phyloP scores from a whole-genome alignment of 2,797 vertebrate genomes.

The Galaxias olidus region DNA sequence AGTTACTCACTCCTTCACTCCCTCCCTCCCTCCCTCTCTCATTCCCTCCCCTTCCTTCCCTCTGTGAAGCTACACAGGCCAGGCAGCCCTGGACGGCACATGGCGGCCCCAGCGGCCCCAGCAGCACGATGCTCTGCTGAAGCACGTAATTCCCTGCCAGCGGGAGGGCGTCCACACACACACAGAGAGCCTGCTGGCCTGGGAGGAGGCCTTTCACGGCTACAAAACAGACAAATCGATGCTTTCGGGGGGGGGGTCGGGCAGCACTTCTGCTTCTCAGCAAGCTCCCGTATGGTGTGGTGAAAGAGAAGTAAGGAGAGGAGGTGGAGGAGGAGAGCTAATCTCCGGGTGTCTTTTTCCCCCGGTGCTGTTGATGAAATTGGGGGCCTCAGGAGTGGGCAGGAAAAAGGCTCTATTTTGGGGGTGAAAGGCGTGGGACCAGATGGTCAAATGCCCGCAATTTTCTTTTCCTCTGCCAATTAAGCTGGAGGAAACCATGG shows the following conservation, averaged over 20 bases:
- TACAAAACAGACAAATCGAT: slow-evolving; percentile 67
- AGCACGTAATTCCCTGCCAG: slow-evolving; percentile 68
- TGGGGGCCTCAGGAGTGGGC: slow-evolving; percentile 65
- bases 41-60: not conserved
- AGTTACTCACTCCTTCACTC: not conserved
- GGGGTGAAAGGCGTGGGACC: slow-evolving; percentile 48
- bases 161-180: slow-evolving; percentile 54
- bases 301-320: too few relatives aligned
- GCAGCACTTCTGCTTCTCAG: slow-evolving; percentile 56
- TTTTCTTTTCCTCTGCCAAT: slow-evolving; percentile 66
- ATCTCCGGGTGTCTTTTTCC: slow-evolving; percentile 65
- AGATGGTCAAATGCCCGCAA: slow-evolving; percentile 75
- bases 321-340: slow-evolving; percentile 49
- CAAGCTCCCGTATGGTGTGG: slow-evolving; percentile 18
- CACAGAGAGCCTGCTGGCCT: slow-evolving; percentile 41
- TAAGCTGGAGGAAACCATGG: slow-evolving; percentile 64
- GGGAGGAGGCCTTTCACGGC: slow-evolving; percentile 61
- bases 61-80: slow-evolving; percentile 39
- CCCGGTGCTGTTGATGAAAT: slow-evolving; percentile 70
- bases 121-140: slow-evolving; percentile 63
- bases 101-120: slow-evolving; percentile 32
- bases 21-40: not conserved
- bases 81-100: slow-evolving; percentile 46
- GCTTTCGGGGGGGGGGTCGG: slow-evolving; percentile 67
- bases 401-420: slow-evolving; percentile 42